Conservation (phyloP, 2,113 vertebrate genomes). For the Toxotes chatareus region DNA sequence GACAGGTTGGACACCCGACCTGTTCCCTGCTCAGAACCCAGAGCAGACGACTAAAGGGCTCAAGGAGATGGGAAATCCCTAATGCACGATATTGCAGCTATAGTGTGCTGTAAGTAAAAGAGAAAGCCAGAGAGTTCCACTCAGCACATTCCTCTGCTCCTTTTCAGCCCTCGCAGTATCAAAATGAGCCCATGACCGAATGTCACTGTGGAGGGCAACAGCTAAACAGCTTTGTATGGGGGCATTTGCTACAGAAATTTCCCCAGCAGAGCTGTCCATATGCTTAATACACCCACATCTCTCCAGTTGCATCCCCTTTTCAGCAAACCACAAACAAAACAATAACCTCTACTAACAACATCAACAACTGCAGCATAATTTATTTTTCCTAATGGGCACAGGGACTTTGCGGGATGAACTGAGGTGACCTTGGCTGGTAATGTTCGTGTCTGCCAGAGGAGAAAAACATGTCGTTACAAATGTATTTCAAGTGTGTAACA, state of each 20-base stretch:
- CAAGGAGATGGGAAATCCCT: slow-evolving; percentile 56
- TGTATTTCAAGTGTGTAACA: slow-evolving; percentile 53
- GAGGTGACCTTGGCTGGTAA: slow-evolving; percentile 53
- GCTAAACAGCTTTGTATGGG: slow-evolving; percentile 32
- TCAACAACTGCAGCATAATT: slow-evolving; percentile 22
- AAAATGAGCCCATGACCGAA: slow-evolving; percentile 26
- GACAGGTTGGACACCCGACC: slow-evolving; percentile 48
- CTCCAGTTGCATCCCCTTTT: neutral
- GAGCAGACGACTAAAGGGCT: slow-evolving; percentile 43
- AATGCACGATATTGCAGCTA: slow-evolving; percentile 19
- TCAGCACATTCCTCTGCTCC: slow-evolving; percentile 54
- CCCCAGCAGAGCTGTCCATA: slow-evolving; percentile 33
- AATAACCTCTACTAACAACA: slow-evolving; percentile 12
- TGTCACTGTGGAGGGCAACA: slow-evolving; percentile 23
- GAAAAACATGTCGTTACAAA: slow-evolving; percentile 51
- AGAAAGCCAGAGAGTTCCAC: slow-evolving; percentile 5
- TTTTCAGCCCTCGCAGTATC: neutral
- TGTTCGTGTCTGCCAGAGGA: slow-evolving; percentile 38
- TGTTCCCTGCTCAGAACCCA: slow-evolving; percentile 38
- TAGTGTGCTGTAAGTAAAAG: slow-evolving; percentile 51
- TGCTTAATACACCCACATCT: slow-evolving; percentile 4
- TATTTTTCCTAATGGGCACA: slow-evolving; percentile 13
- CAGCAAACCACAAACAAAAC: slow-evolving; percentile 40
- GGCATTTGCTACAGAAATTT: slow-evolving; percentile 21
- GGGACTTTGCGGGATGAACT: slow-evolving; percentile 16